Percentiles rank a stretch among this genome's conserved stretches.
Conservation (phyloP, 2,113 vertebrate genomes). For the Corythaeola cristata region DNA sequence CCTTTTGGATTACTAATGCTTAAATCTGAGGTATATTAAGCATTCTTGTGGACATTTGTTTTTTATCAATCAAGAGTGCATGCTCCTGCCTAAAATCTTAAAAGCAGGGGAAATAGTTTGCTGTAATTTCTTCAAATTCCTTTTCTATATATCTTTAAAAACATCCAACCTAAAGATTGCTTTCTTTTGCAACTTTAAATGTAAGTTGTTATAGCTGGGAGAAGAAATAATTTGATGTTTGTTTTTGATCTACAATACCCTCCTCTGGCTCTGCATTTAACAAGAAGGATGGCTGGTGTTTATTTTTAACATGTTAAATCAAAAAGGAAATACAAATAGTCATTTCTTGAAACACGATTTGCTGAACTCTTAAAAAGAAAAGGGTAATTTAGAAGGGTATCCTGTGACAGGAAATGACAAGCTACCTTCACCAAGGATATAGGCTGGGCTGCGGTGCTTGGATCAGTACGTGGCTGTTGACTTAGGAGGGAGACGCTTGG, state of each 20-base stretch:
- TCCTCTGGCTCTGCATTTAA: slow-evolving; percentile 7
- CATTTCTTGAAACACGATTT: slow-evolving; percentile 18
- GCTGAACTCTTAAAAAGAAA: slow-evolving; percentile 7
- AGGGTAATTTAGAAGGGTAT: slow-evolving; percentile 51
- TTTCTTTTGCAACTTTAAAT: neutral
- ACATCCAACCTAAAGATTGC: neutral
- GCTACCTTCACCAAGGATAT: slow-evolving; percentile 24
- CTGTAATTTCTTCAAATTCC: neutral
- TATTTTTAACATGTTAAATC: slow-evolving; percentile 61
- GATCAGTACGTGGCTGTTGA: slow-evolving; percentile 28
- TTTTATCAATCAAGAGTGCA: neutral
- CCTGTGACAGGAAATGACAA: slow-evolving; percentile 71
- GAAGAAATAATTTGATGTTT: neutral
- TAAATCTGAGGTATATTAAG: neutral
- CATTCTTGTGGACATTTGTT: neutral
- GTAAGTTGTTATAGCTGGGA: neutral
- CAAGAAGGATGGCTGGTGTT: neutral
- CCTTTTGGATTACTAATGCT: neutral
- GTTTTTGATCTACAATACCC: neutral
- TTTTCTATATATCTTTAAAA: neutral
- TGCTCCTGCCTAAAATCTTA: neutral
- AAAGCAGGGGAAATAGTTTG: neutral
- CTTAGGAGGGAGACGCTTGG: slow-evolving; percentile 43
- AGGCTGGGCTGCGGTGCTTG: slow-evolving; percentile 20
- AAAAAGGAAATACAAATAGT: slow-evolving; percentile 37